Evolutionary conservation across 1,140 invertebrate genomes (phyloP), one percentile per base, ranked within the genome.

Genomic region (Sarcophaga bullata): DNA sequence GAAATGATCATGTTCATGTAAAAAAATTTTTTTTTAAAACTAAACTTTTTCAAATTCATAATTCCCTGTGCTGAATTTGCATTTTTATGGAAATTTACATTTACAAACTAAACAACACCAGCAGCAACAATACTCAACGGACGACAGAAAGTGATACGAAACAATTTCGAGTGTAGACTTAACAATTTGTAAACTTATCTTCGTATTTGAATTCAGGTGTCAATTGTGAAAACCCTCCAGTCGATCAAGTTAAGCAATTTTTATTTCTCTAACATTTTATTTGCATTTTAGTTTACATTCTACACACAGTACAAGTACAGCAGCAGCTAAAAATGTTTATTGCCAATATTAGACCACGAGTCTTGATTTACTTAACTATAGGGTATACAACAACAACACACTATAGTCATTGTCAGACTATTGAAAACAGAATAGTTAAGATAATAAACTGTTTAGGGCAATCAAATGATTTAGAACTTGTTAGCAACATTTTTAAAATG

Each of bases 151-250:
- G 19, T 25, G 17, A 68, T 25, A 68, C 19, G 62, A 19, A n/a
- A 19, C 62, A 68, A 68, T 25, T 68, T 68, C 62, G 8, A 68
- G 17, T 68, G 62, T n/a, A 68, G 62, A 68, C 62, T 19, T 68
- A 17, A 9, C 25, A 37, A 37, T 37, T 17, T 68, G 17, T 68
- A 19, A 68, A 9, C 10, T 68, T 68, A 68, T 68, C 62, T 68
- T 37, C 25, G 25, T 37, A 37, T 37, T 25, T 68, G 19, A 68
- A 68, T 68, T 68, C 62, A 68, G 62, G 62, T 68, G 62, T 68
- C 62, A 68, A 68, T 68, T 68, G 62, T 68, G 25, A 68, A 68
- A 58, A 68, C 62, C 62, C 62, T 68, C 62, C 17, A 68, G 62
- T 25, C 17, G 62, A 68, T 68, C 62, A 68, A 68, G 62, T 68